Evolutionary conservation across 1,140 invertebrate species (phyloP).

Genomic region (Nebria ingens): DNA sequence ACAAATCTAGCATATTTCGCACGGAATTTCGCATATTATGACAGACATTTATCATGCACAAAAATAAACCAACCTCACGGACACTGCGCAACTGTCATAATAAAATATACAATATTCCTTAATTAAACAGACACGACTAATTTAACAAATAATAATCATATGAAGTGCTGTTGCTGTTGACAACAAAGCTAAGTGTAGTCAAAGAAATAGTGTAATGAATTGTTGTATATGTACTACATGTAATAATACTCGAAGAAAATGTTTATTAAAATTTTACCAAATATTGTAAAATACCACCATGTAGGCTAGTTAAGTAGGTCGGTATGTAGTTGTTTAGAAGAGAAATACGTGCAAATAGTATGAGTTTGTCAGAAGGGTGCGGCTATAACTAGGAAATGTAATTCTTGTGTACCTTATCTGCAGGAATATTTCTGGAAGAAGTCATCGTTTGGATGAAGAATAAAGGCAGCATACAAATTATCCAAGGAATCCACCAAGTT

Average conservation of each 20-base stretch:
- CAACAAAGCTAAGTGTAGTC: too few relatives aligned
- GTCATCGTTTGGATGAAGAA: slow-evolving; percentile 15
- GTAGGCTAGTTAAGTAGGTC: slow-evolving; percentile 6
- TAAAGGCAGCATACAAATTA: slow-evolving; percentile 10
- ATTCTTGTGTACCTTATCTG: slow-evolving; percentile 18
- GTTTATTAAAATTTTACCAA: too few relatives aligned
- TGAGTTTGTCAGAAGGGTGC: slow-evolving; percentile 16
- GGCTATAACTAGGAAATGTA: slow-evolving; percentile 14
- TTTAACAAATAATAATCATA: neutral
- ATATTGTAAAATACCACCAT: neutral
- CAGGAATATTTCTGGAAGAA: slow-evolving; percentile 18
- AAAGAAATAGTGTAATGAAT: too few relatives aligned
- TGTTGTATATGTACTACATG: too few relatives aligned
- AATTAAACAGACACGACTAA: neutral
- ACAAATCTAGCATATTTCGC: too few relatives aligned
- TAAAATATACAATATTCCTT: neutral
- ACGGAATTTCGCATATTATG: too few relatives aligned
- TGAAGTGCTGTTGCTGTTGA: too few relatives aligned
- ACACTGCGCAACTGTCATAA: neutral
- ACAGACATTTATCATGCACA: neutral
- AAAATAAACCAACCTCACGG: neutral
- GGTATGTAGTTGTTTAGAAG: neutral
- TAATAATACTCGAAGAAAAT: too few relatives aligned
- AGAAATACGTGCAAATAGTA: too few relatives aligned
- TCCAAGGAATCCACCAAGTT: slow-evolving; percentile 5